Conservation (phyloP, 64 coral and sea anemone species). For the Porites lutea region DNA sequence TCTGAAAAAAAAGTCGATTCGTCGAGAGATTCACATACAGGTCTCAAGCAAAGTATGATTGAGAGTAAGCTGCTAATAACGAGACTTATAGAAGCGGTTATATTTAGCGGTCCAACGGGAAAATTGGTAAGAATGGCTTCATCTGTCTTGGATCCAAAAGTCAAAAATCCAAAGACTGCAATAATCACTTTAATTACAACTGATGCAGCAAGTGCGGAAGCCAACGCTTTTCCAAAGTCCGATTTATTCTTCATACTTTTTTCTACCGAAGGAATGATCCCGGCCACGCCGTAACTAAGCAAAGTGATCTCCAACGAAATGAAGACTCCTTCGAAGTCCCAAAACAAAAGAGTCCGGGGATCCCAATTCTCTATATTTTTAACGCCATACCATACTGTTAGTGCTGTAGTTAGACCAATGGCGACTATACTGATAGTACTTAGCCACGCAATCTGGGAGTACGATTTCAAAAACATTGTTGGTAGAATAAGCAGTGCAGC, state of each 20-base stretch:
- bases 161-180: slow-evolving; percentile 20
- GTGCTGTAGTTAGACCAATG: background rate
- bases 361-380: background rate
- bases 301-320: background rate
- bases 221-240: background rate
- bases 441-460: slow-evolving; percentile 47
- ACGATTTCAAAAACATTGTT: slow-evolving; percentile 3
- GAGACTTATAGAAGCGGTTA: background rate
- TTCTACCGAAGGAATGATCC: background rate
- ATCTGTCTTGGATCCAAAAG: slow-evolving; percentile 24
- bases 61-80: background rate
- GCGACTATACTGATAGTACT: slow-evolving; percentile 6
- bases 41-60: background rate
- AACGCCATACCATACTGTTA: background rate
- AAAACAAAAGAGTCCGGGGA: background rate
- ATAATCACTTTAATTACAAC: slow-evolving; percentile 1
- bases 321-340: slow-evolving; percentile 7
- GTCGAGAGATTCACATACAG: background rate
- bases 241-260: slow-evolving; percentile 12
- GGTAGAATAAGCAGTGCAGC: slow-evolving; percentile 3
- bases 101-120: background rate
- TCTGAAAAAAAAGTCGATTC: background rate
- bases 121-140: slow-evolving; percentile 19
- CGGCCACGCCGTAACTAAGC: background rate
- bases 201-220: background rate